Conservation (phyloP, 2,797 vertebrate species). For the Erpetoichthys calabaricus region DNA sequence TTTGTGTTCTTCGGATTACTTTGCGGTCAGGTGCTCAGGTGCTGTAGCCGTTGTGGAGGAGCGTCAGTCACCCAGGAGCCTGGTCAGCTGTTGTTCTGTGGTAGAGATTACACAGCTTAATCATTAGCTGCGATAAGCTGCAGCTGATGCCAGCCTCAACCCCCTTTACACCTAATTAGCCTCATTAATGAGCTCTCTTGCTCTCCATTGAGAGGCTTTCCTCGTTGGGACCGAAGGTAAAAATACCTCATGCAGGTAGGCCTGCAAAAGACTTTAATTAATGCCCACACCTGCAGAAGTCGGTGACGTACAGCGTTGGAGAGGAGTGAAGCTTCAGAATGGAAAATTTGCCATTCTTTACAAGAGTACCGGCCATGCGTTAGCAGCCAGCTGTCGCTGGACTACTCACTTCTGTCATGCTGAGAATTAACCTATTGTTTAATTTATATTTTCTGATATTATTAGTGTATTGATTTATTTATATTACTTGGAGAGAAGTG, state of each 20-base stretch:
- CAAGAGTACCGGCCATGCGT: too few species aligned
- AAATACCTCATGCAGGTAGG: slow-evolving; percentile 70
- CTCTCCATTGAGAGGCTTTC: slow-evolving; percentile 58
- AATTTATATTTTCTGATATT: too few species aligned
- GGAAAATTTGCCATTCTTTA: slow-evolving; percentile 21
- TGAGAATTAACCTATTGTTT: too few species aligned
- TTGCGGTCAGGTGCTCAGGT: slow-evolving; percentile 52
- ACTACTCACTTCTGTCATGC: too few species aligned
- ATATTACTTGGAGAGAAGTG: too few species aligned
- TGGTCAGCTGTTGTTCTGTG: slow-evolving; percentile 73
- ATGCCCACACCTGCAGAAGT: slow-evolving; percentile 56
- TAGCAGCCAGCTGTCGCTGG: too few species aligned
- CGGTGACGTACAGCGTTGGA: slow-evolving; percentile 34
- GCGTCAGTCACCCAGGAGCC: slow-evolving; percentile 53
- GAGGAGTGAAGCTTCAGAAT: slow-evolving; percentile 28
- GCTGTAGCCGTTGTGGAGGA: slow-evolving; percentile 40
- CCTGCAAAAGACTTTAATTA: slow-evolving; percentile 63
- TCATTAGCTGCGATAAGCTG: slow-evolving; percentile 72
- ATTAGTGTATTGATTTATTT: too few species aligned
- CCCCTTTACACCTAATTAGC: slow-evolving; percentile 95
- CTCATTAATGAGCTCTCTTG: slow-evolving; percentile 71
- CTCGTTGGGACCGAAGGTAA: slow-evolving; percentile 67
- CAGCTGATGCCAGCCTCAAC: slow-evolving; percentile 82
- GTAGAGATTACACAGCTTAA: slow-evolving; percentile 85
- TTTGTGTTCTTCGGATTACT: slow-evolving; percentile 35